These are phyloP conservation scores for Percopsis omiscomaycus DNA, from an alignment of 2,797 vertebrate species.

Conservation along the genomic window DNA sequence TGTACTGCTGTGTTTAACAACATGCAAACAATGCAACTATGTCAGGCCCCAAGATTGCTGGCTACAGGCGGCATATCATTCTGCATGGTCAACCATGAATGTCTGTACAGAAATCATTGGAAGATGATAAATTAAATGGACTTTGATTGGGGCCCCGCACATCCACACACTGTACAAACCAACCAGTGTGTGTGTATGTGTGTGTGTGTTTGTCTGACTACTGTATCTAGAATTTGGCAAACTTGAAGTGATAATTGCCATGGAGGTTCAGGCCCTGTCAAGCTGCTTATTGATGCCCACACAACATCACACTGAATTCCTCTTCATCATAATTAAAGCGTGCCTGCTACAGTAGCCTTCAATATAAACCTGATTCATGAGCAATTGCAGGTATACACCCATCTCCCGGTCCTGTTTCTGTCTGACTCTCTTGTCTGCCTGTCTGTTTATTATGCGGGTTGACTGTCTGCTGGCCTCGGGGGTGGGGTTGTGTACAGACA, in stretches of 20 bases:
- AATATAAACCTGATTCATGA: conserved; percentile 20
- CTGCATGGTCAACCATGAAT: too few species aligned
- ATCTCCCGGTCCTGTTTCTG: conserved; percentile 10
- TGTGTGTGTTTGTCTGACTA: too few species aligned
- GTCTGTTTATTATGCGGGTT: conserved; percentile 23
- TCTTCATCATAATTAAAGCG: conserved; percentile 7
- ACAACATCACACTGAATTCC: not conserved
- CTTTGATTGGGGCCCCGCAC: too few species aligned
- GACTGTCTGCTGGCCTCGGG: conserved; percentile 15
- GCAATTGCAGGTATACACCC: conserved; percentile 25
- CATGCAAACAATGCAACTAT: not conserved
- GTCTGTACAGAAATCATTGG: too few species aligned
- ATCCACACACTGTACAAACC: too few species aligned
- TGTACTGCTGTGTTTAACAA: not conserved
- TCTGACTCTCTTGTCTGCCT: not conserved
- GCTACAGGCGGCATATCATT: too few species aligned
- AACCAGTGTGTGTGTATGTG: not conserved
- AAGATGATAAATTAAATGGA: too few species aligned
- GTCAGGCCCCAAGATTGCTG: too few species aligned
- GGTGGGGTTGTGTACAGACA: not conserved
- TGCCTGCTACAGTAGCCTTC: conserved; percentile 7
- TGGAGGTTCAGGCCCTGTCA: not conserved
- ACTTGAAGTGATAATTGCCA: not conserved
- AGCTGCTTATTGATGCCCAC: not conserved
- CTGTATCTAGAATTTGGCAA: not conserved